Percentiles rank a stretch among this genome's conserved stretches.
Evolutionary conservation across 1,140 invertebrate genomes (phyloP).

Genomic region (silkworm (Bombyx mori)): DNA sequence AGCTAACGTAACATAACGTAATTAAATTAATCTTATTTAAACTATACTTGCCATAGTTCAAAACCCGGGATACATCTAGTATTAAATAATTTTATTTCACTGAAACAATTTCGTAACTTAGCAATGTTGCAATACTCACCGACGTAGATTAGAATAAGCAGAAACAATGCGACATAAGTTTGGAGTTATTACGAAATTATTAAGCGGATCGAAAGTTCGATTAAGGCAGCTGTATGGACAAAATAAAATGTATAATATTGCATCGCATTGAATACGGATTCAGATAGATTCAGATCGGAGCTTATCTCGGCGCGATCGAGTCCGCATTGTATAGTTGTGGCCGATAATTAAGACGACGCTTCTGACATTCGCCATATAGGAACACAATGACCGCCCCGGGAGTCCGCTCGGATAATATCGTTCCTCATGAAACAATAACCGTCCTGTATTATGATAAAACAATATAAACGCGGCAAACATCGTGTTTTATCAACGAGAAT

Average conservation of each 20-base stretch:
- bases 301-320: constrained; percentile 67
- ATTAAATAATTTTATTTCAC: too few species aligned
- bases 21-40: too few species aligned
- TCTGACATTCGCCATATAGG: constrained; percentile 71
- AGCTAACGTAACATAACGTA: too few species aligned
- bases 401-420: constrained; percentile 61
- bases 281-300: constrained; percentile 42
- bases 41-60: too few species aligned
- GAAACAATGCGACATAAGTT: constrained; percentile 65
- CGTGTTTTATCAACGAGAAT: constrained; percentile 58
- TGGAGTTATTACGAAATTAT: constrained; percentile 65
- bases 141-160: constrained; percentile 64
- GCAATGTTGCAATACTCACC: constrained; percentile 44
- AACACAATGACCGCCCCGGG: constrained; percentile 68
- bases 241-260: constrained; percentile 7
- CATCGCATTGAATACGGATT: constrained; percentile 58
- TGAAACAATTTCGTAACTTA: too few species aligned
- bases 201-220: constrained; percentile 51
- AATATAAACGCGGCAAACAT: constrained; percentile 60
- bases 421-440: constrained; percentile 61
- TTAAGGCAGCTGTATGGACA: constrained; percentile 10
- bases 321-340: constrained; percentile 63
- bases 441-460: constrained; percentile 65
- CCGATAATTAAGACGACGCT: constrained; percentile 71
- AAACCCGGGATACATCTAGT: too few species aligned